Evolutionary conservation across 2,113 vertebrate species (phyloP).

Genomic region (Rhodinocichla rosea): DNA sequence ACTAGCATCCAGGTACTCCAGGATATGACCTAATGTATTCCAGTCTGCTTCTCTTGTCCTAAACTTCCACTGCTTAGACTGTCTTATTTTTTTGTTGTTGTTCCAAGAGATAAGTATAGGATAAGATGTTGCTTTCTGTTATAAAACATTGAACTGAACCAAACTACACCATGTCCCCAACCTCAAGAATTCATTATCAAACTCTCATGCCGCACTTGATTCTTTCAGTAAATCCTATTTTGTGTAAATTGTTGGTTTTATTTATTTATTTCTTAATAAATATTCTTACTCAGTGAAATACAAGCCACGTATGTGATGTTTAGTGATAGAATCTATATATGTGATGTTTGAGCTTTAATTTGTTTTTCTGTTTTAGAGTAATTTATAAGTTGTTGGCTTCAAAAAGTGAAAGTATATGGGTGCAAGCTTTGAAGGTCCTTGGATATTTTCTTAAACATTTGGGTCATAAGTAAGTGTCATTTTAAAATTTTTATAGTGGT

Average conservation of each 20-base stretch:
- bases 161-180: neutral
- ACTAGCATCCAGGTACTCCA: neutral
- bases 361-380: slow-evolving; percentile 76
- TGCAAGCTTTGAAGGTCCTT: slow-evolving; percentile 94
- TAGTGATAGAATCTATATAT: neutral
- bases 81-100: too few species aligned
- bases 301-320: neutral
- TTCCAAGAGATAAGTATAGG: neutral
- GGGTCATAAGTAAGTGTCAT: slow-evolving; percentile 92
- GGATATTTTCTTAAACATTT: slow-evolving; percentile 97
- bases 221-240: neutral
- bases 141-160: neutral
- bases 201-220: rapidly evolving
- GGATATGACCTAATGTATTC: neutral
- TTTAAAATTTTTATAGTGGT: neutral
- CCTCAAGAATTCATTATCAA: neutral
- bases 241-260: neutral
- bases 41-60: neutral
- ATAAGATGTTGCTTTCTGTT: neutral
- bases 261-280: neutral
- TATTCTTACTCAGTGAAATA: neutral
- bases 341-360: neutral
- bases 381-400: slow-evolving; percentile 95
- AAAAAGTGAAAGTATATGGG: slow-evolving; percentile 95
- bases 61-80: neutral